Evolutionary conservation across 1,140 invertebrate genomes (phyloP), one percentile per base, ranked within the genome.

Genomic region (Nixonia krombeini): DNA sequence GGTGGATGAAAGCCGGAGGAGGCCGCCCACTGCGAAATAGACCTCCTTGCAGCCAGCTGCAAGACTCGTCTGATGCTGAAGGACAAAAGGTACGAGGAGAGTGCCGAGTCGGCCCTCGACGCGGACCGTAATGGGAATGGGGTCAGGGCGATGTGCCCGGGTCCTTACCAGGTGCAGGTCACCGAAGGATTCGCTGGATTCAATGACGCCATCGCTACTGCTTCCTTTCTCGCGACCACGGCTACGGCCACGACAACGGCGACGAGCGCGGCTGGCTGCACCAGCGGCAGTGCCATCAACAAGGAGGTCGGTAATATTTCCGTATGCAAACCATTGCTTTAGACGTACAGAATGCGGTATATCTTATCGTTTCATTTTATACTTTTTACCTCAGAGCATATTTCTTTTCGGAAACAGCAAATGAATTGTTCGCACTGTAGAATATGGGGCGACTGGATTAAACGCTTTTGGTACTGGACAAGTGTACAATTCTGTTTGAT

Each of bases 11-110:
- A 63, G 55, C 33, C 59, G 35, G 56, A 68, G 61, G 56, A 65
- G 45, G 53, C 42, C 38, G 59, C 56, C 66, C 44, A 46, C 50
- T 70, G 66, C 41, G 66, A 63, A 70, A 64, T 64, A 58, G 63
- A 66, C 66, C 61, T 59, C 49, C 68, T 66, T 53, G 61, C 68
- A 64, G 67, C 70, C 61, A 63, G 51, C 52, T 57, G 57, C 62
- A 58, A 70, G 56, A 47, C 52, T 69, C 70, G 64, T 76, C 76
- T 76, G 73, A 84, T 85, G 83, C 80, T 83, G 72, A 84, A 73
- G 77, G 80, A 82, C 69, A 75, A 74, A 74, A 83, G 71, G 61
- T 78, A 73, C 73, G 72, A 76, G 21, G 76, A 80, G 47, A 75
- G 72, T 63, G 74, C 70, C 71, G 79, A 75, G 67, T 64, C 76